Conservation (phyloP, 2,113 vertebrate species). For the Oreochromis spilurus region DNA sequence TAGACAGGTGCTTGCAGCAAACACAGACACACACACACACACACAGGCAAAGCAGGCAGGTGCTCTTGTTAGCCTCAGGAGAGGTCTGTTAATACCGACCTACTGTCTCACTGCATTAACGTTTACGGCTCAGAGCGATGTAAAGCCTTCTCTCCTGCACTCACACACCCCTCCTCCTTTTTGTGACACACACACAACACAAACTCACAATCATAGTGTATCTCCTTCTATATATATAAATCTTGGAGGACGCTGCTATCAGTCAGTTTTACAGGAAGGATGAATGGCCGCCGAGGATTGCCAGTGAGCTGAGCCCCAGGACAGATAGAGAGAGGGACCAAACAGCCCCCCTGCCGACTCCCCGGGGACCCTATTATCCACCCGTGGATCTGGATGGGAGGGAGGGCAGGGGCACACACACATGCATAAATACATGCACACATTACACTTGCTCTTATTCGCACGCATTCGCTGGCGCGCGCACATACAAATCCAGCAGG, state of each 20-base stretch:
- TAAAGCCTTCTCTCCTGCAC: slow-evolving; percentile 6
- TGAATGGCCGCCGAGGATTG: background rate
- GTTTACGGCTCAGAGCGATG: slow-evolving; percentile 21
- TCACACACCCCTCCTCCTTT: background rate
- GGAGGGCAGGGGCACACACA: slow-evolving; percentile 30
- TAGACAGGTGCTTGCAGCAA: slow-evolving; percentile 13
- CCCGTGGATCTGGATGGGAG: slow-evolving; percentile 36
- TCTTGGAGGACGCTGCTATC: slow-evolving; percentile 43
- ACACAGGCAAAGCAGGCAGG: slow-evolving; percentile 8
- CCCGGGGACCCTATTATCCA: slow-evolving; percentile 71
- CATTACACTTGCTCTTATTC: slow-evolving; percentile 2
- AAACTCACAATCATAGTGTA: background rate
- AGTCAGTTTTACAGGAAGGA: slow-evolving; percentile 43
- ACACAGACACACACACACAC: background rate
- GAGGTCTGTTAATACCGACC: slow-evolving; percentile 24
- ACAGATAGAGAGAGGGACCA: slow-evolving; percentile 34
- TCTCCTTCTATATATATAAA: slow-evolving; percentile 33
- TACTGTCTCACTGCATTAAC: slow-evolving; percentile 34
- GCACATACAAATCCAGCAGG: slow-evolving; percentile 57
- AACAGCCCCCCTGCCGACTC: slow-evolving; percentile 37
- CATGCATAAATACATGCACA: slow-evolving; percentile 51
- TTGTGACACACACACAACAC: background rate
- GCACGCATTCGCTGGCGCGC: background rate
- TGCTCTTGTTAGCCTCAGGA: slow-evolving; percentile 47
- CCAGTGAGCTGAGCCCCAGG: slow-evolving; percentile 36